phyloP scores from a whole-genome alignment of 2,888 invertebrate genomes.

The Epiblema foenella region DNA sequence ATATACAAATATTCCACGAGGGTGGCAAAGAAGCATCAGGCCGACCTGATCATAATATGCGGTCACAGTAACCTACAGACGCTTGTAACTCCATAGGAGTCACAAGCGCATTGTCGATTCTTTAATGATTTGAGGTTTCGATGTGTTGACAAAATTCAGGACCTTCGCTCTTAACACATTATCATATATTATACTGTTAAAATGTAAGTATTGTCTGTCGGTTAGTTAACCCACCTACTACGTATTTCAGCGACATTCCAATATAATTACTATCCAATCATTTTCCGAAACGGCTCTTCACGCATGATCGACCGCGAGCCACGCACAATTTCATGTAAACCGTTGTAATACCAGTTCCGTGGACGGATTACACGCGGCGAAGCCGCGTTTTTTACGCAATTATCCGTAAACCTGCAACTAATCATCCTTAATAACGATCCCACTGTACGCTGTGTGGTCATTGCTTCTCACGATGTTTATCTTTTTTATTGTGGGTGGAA shows the following conservation, averaged over 20 bases:
- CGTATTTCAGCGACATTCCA: neutral
- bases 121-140: too few species aligned
- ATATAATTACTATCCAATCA: neutral
- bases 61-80: too few species aligned
- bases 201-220: too few species aligned
- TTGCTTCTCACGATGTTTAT: conserved; percentile 32
- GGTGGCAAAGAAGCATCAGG: too few species aligned
- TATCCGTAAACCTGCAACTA: conserved; percentile 38
- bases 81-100: too few species aligned
- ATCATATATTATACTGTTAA: too few species aligned
- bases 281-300: conserved; percentile 10
- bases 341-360: conserved; percentile 21
- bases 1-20: too few species aligned
- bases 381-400: conserved; percentile 37
- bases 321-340: conserved; percentile 20
- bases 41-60: too few species aligned
- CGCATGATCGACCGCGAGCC: neutral
- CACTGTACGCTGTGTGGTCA: conserved; percentile 28
- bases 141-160: too few species aligned
- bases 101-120: too few species aligned
- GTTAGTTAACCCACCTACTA: neutral
- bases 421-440: conserved; percentile 35
- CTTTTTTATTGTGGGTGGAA: conserved; percentile 32
- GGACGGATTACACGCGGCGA: conserved; percentile 29
- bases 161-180: too few species aligned